A percentile compares a stretch with the other conserved stretches of the same genome.
Evolutionary conservation across 2,797 vertebrate genomes (phyloP).

Genomic region (Gobionotothen gibberifrons): DNA sequence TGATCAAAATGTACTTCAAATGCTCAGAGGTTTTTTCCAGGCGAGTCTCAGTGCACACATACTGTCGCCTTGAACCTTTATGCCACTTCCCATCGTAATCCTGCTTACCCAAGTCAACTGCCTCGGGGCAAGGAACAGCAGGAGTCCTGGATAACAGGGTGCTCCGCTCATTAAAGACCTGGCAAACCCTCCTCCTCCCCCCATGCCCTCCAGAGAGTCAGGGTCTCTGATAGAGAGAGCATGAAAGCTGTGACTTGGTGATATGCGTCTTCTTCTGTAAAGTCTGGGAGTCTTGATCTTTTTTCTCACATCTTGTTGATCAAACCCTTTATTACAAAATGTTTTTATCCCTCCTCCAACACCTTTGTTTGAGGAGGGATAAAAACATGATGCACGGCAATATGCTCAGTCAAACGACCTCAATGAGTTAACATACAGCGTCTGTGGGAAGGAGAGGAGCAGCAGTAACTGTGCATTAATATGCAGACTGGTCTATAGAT

Average conservation of each 20-base stretch:
- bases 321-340: constrained; percentile 13
- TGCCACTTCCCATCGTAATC: constrained; percentile 11
- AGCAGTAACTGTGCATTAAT: constrained; percentile 59
- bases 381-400: constrained; percentile 36
- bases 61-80: not conserved
- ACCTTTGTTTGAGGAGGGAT: constrained; percentile 42
- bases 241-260: constrained; percentile 35
- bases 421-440: constrained; percentile 45
- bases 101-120: constrained; percentile 39
- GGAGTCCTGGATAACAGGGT: constrained; percentile 59
- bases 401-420: constrained; percentile 52
- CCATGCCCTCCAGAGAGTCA: constrained; percentile 22
- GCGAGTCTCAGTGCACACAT: not conserved
- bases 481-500: constrained; percentile 54
- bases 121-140: constrained; percentile 43
- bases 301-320: constrained; percentile 41
- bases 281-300: constrained; percentile 9
- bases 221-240: constrained; percentile 24
- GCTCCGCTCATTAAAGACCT: constrained; percentile 54
- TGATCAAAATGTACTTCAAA: not conserved
- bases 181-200: constrained; percentile 24
- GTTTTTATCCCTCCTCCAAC: constrained; percentile 43
- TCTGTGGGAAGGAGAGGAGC: constrained; percentile 55
- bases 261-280: constrained; percentile 24
- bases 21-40: not conserved